These are phyloP conservation scores for Gisinianus flammeolus DNA, from an alignment of 2,888 invertebrate species.

Conservation along the genomic window DNA sequence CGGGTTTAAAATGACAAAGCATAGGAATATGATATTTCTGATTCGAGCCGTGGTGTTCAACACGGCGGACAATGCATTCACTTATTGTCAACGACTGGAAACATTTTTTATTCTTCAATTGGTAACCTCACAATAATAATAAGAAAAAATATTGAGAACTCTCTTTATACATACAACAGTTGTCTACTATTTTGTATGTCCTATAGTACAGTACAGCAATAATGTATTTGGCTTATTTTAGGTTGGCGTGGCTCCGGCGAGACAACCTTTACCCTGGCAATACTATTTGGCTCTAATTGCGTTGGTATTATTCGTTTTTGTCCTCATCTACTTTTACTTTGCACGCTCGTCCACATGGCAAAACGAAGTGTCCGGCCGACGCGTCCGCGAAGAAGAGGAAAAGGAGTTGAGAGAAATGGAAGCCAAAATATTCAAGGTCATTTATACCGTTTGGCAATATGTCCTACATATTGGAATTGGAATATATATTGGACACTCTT, in stretches of 20 bases:
- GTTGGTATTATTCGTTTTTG: slow-evolving; percentile 38
- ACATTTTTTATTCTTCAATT: slow-evolving; percentile 51
- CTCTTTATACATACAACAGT: background rate
- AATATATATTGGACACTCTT: background rate
- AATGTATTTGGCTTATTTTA: background rate
- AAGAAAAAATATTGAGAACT: background rate
- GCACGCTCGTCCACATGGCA: slow-evolving; percentile 44
- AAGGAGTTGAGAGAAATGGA: slow-evolving; percentile 13
- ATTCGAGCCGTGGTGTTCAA: slow-evolving; percentile 55
- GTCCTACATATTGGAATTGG: too few relatives aligned
- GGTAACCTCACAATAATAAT: background rate
- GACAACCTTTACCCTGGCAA: slow-evolving; percentile 46
- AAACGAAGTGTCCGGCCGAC: background rate
- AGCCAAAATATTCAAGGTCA: slow-evolving; percentile 3
- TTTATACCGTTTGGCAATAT: too few relatives aligned
- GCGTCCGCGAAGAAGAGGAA: slow-evolving; percentile 20
- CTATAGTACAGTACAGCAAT: background rate
- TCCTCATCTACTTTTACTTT: slow-evolving; percentile 48
- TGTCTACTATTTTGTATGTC: background rate
- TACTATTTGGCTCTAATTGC: slow-evolving; percentile 43
- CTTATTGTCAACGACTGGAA: slow-evolving; percentile 52
- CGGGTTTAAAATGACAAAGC: slow-evolving; percentile 42
- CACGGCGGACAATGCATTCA: slow-evolving; percentile 54
- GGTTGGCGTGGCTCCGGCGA: slow-evolving; percentile 48
- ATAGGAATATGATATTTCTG: slow-evolving; percentile 53